Evolutionary conservation across 2,113 vertebrate genomes (phyloP).

Genomic region (Coryphaenoides rupestris): DNA sequence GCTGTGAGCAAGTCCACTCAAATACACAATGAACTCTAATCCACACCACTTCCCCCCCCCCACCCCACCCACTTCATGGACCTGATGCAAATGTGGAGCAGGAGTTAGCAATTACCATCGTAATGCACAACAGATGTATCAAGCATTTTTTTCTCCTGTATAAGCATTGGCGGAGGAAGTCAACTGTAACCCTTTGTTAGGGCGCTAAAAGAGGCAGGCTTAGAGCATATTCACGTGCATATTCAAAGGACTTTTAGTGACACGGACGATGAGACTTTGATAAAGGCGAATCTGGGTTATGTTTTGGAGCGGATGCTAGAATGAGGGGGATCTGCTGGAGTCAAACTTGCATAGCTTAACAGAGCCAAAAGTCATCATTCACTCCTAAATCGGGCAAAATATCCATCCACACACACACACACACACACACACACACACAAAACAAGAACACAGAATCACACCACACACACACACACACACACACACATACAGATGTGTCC

Average conservation of each 20-base stretch:
- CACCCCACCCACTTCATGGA: slow-evolving; percentile 4
- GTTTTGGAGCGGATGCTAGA: too few relatives aligned
- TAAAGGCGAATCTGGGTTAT: too few relatives aligned
- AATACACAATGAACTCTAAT: slow-evolving; percentile 13
- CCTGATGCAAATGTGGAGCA: not conserved
- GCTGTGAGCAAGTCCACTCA: slow-evolving; percentile 17
- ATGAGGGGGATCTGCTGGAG: too few relatives aligned
- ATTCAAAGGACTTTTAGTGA: not conserved
- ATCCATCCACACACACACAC: too few relatives aligned
- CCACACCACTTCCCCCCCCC: not conserved
- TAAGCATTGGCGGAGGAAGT: not conserved
- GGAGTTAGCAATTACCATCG: slow-evolving; percentile 2
- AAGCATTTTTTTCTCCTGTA: not conserved
- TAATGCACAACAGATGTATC: slow-evolving; percentile 39
- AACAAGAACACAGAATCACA: too few relatives aligned
- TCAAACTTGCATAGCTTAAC: too few relatives aligned
- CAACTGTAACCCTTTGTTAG: not conserved
- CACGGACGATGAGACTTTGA: not conserved
- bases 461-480: too few relatives aligned
- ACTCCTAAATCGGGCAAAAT: too few relatives aligned
- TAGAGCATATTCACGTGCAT: not conserved
- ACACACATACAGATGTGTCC: too few relatives aligned
- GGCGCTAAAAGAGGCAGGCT: too few relatives aligned
- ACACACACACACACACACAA: too few relatives aligned
- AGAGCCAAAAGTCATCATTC: too few relatives aligned